A percentile compares a stretch with the other conserved stretches of the same genome.
These are phyloP conservation scores for Drosophila mimica DNA, from an alignment of 2,888 invertebrate genomes.

Conservation along the genomic window DNA sequence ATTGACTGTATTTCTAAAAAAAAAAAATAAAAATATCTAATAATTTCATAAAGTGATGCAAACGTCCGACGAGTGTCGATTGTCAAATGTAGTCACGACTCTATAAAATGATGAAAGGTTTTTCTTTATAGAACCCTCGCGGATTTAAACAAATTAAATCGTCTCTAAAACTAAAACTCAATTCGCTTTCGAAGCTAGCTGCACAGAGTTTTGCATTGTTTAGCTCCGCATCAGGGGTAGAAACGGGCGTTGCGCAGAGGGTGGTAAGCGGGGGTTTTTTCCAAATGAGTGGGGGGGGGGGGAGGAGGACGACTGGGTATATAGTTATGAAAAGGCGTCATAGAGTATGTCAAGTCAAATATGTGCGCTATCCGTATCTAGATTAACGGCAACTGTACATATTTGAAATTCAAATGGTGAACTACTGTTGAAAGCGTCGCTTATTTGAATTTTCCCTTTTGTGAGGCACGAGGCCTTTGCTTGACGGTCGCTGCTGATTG, in stretches of 20 bases:
- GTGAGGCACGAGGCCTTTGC: slow-evolving; percentile 12
- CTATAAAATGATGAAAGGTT: not conserved
- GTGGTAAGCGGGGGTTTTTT: not conserved
- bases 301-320: not conserved
- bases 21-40: too few species aligned
- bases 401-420: slow-evolving; percentile 75
- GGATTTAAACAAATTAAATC: slow-evolving; percentile 65
- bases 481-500: slow-evolving; percentile 44
- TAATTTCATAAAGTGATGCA: too few species aligned
- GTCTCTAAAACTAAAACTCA: slow-evolving; percentile 56
- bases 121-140: slow-evolving; percentile 30
- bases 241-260: not conserved
- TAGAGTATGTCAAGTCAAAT: slow-evolving; percentile 63
- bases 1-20: not conserved
- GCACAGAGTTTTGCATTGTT: slow-evolving; percentile 54
- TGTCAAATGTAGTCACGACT: not conserved
- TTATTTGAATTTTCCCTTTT: slow-evolving; percentile 71
- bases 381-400: slow-evolving; percentile 64
- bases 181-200: slow-evolving; percentile 45
- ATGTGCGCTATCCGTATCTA: slow-evolving; percentile 52
- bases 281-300: not conserved
- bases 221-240: slow-evolving; percentile 16
- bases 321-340: slow-evolving; percentile 63
- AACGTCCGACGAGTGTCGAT: not conserved
- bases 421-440: slow-evolving; percentile 61